These are phyloP conservation scores for Zaprionus inermis DNA, from an alignment of 1,140 invertebrate species.

Conservation along the genomic window DNA sequence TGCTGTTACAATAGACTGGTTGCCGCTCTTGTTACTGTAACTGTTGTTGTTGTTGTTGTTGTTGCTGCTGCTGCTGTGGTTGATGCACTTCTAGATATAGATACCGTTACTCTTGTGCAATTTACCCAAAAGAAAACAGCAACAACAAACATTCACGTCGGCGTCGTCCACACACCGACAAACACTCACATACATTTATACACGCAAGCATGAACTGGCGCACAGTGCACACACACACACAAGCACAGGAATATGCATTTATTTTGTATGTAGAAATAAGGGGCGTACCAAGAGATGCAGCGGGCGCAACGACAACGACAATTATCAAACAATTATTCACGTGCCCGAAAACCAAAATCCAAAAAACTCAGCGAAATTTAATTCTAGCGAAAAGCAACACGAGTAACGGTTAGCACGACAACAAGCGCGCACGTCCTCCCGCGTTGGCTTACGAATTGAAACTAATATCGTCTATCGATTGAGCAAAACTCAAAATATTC, in stretches of 20 bases:
- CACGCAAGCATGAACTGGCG: conserved; percentile 9
- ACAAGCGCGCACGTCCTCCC: conserved; percentile 26
- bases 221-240: conserved; percentile 50
- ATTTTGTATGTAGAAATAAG: neutral
- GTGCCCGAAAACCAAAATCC: conserved; percentile 46
- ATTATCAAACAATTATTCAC: conserved; percentile 52
- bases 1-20: conserved; percentile 37
- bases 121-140: conserved; percentile 67
- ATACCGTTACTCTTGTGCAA: conserved; percentile 81
- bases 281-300: conserved; percentile 51
- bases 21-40: conserved; percentile 28
- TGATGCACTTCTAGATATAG: conserved; percentile 65
- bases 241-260: conserved; percentile 36
- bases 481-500: conserved; percentile 45
- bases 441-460: conserved; percentile 39
- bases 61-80: conserved; percentile 5
- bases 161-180: conserved; percentile 56
- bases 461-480: conserved; percentile 48
- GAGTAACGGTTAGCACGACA: conserved; percentile 32
- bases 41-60: conserved; percentile 40
- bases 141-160: conserved; percentile 29
- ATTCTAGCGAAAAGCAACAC: conserved; percentile 43
- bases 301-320: conserved; percentile 56
- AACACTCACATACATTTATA: conserved; percentile 39
- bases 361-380: conserved; percentile 47